A percentile compares a stretch with the other conserved stretches of the same genome.
Evolutionary conservation across 2,888 invertebrate species (phyloP).

Genomic region (Drosophila lutescens): DNA sequence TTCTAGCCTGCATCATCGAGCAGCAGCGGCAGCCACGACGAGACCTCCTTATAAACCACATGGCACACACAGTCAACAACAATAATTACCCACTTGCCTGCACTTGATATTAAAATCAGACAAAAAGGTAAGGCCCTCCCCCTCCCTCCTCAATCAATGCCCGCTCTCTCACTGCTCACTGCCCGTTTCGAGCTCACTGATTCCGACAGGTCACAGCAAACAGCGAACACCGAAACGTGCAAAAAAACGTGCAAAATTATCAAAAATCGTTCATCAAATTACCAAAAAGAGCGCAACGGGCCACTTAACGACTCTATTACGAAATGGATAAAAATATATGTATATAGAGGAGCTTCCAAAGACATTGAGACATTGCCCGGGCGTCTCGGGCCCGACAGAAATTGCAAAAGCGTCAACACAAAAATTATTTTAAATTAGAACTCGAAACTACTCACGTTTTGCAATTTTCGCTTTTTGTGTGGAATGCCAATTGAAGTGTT

Average conservation of each 20-base stretch:
- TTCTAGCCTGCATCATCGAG: constrained; percentile 66
- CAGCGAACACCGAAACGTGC: constrained; percentile 64
- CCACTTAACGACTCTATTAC: constrained; percentile 81
- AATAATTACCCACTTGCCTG: constrained; percentile 80
- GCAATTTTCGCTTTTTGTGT: constrained; percentile 81
- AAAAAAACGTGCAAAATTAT: constrained; percentile 80
- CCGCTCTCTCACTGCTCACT: constrained; percentile 14
- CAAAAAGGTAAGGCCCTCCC: constrained; percentile 58
- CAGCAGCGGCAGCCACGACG: constrained; percentile 41
- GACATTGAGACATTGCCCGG: constrained; percentile 56
- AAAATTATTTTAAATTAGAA: constrained; percentile 81
- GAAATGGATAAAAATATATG: constrained; percentile 67
- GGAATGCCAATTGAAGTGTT: constrained; percentile 81
- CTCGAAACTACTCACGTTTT: constrained; percentile 80
- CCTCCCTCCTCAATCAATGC: constrained; percentile 34
- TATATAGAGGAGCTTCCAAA: constrained; percentile 36
- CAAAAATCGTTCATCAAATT: constrained; percentile 81
- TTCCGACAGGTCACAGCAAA: constrained; percentile 53
- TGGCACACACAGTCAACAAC: constrained; percentile 64
- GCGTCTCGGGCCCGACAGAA: constrained; percentile 60
- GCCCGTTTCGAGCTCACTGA: constrained; percentile 5
- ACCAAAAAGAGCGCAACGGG: constrained; percentile 79
- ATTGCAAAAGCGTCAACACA: constrained; percentile 81
- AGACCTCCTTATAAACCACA: constrained; percentile 42
- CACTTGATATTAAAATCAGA: constrained; percentile 80